Base-by-base conservation (phyloP, 1,140 invertebrate species). In the Sitobion miscanthi region DNA sequence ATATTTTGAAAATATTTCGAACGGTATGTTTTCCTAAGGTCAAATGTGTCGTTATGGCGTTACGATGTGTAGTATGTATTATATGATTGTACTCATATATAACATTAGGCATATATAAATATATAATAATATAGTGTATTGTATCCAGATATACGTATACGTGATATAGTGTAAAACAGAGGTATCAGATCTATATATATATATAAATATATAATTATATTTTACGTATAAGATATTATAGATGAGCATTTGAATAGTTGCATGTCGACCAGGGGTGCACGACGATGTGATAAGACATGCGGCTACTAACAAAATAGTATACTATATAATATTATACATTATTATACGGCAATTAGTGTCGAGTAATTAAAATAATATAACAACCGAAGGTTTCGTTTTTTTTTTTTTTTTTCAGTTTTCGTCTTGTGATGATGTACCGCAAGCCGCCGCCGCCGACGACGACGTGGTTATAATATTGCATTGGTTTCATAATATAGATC, bases 301-400 rank as follows among this genome's bases (percentile, higher is more conserved):
- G 52, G n/a, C 14, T n/a, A 35, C n/a, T 77, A n/a, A 69, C 30
- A 69, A 69, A 69, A 6, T 14, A n/a, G 30, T 69, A n/a, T 30
- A 14, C 9, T 69, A 14, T 17, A 69, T 17, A 5, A 8, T 57
- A 57, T 57, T n/a, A n/a, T 69, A 69, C 9, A 30, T 57, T 25
- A 9, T 25, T 62, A 3, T 14, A 77, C 14, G 14, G 17, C 17
- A n/a, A 77, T 77, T 77, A 77, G 62, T 77, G 62, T n/a, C n/a
- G 62, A 77, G 30, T 77, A 77, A 77, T 77, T 77, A 77, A 77
- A 77, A 77, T 77, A 77, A 77, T 77, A 77, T 77, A n/a, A 83
- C 20, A 42, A 9, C 8, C 20, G 82, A 83, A 83, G 35, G 20
- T 82, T 82, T 82, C 20, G 7, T 23, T 54, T 54, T 35, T 20